Conservation (phyloP, 92 coral and sea anemone genomes). For the Epizoanthus scotinus region DNA sequence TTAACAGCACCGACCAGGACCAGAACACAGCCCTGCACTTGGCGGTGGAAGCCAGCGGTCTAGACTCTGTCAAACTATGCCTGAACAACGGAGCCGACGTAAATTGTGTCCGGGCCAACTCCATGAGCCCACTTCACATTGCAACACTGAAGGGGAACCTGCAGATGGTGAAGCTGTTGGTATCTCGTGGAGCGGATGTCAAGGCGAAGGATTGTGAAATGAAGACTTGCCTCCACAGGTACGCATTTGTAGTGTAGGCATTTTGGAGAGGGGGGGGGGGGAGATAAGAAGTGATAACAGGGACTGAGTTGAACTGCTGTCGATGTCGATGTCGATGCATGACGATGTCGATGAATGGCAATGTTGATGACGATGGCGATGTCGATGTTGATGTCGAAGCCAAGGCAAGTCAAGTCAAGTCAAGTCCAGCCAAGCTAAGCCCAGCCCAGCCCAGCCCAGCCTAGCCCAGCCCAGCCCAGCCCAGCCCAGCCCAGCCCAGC, state of each 20-base stretch:
- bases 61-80: constrained; percentile 44
- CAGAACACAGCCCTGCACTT: constrained; percentile 59
- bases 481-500: too few relatives aligned
- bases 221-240: constrained; percentile 74
- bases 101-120: constrained; percentile 34
- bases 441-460: too few relatives aligned
- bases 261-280: too few relatives aligned
- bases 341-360: too few relatives aligned
- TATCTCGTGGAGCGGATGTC: constrained; percentile 57
- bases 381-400: too few relatives aligned
- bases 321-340: too few relatives aligned
- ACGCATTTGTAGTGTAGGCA: neutral
- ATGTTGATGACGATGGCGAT: too few relatives aligned
- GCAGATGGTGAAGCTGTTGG: constrained; percentile 52
- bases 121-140: constrained; percentile 57
- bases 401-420: too few relatives aligned
- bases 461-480: too few relatives aligned
- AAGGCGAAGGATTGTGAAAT: constrained; percentile 55
- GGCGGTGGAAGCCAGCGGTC: constrained; percentile 52
- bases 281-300: too few relatives aligned
- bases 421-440: too few relatives aligned
- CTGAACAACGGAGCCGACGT: constrained; percentile 64
- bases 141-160: constrained; percentile 66
- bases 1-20: constrained; percentile 49
- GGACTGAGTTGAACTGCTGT: too few relatives aligned